Percentiles rank a stretch among this genome's conserved stretches.
These are phyloP conservation scores for Hafferia zeledoni DNA, from an alignment of 2,797 vertebrate genomes.

Conservation along the genomic window DNA sequence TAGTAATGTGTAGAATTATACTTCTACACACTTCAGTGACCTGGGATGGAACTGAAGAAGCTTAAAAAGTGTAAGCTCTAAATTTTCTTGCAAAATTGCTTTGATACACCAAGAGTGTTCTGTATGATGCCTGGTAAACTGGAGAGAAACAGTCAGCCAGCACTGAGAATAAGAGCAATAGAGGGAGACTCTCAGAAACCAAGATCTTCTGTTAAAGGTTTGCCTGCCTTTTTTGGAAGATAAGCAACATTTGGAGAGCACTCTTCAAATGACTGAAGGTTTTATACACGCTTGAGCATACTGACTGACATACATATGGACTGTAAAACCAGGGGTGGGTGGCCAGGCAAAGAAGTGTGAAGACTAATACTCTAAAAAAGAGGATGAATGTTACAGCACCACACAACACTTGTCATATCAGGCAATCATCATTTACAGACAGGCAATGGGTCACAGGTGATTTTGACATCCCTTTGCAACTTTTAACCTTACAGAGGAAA, in stretches of 20 bases:
- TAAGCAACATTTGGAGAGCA: background rate
- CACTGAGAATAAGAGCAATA: background rate
- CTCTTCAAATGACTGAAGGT: background rate
- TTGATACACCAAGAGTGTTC: background rate
- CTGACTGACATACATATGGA: background rate
- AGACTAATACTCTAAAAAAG: background rate
- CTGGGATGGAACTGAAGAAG: background rate
- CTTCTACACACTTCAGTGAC: background rate
- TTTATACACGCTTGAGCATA: background rate
- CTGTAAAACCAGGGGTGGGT: background rate
- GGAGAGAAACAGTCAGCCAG: background rate
- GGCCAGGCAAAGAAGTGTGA: background rate
- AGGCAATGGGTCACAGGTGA: accelerated
- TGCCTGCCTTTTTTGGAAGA: background rate
- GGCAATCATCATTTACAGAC: background rate
- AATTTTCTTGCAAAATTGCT: background rate
- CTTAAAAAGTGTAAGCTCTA: background rate
- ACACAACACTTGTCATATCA: accelerated
- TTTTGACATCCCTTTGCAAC: background rate
- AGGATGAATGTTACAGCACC: background rate
- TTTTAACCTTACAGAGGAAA: background rate
- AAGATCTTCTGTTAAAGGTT: background rate
- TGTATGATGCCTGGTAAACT: background rate
- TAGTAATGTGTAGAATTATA: background rate
- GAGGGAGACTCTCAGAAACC: background rate